Evolutionary conservation across 2,797 vertebrate species (phyloP), one percentile per base, ranked within the genome.

Genomic region (Channallabes apus): DNA sequence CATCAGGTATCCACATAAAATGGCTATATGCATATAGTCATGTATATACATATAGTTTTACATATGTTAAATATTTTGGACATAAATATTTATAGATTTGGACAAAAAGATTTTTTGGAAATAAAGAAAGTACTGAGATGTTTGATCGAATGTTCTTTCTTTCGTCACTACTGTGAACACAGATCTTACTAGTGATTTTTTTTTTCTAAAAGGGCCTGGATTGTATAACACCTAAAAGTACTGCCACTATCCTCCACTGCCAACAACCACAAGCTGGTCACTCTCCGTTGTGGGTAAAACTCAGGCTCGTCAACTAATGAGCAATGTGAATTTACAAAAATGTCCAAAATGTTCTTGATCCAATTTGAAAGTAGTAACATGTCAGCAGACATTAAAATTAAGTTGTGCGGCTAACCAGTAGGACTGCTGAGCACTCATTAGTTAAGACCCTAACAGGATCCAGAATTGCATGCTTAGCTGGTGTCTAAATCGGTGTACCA

Each of bases 381-480:
- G 77, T 88, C 87, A 86, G 9, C 51, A 82, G 35, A 64, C 27
- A 77, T 82, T 82, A 84, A 54, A 82, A 62, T 80, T 65, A 61
- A 46, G 18, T 32, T 29, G 12, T 82, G 77, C 38, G 61, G 41
- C 72, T 80, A 79, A 79, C 69, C 59, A 58, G 81, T 61, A n/a
- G 72, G 18, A 41, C 58, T 80, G 27, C 56, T 9, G 89, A 87
- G 90, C 91, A 91, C 89, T 85, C 79, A 91, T 90, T 93, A 93
- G 94, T 94, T 92, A 92, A 90, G 90, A 82, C 9, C 20, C 85
- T 91, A 90, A 87, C 71, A 88, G 88, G 89, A 85, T 86, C 91
- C 41, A 67, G 41, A 51, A 88, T 89, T 90, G n/a, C 62, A 80
- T 64, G 35, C 22, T 79, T 32, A 22, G 8, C 27, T 27, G 56